These are phyloP conservation scores for Odontomachus brunneus DNA, from an alignment of 1,140 invertebrate species.

Conservation along the genomic window DNA sequence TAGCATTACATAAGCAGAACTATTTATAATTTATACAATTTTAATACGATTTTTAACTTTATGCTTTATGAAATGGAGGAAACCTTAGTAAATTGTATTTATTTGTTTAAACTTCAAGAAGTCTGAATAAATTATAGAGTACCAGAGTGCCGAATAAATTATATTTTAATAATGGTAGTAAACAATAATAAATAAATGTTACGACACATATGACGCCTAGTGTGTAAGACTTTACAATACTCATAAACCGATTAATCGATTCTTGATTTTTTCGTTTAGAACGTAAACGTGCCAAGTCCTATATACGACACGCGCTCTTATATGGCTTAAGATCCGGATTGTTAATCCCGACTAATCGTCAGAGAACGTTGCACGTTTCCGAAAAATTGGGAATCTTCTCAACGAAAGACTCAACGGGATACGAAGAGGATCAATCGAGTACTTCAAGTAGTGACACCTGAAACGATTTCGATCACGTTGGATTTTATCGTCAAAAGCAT, in stretches of 20 bases:
- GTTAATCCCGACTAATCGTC: constrained; percentile 55
- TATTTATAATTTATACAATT: no score
- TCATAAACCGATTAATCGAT: background rate
- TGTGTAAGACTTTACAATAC: no score
- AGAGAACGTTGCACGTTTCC: constrained; percentile 40
- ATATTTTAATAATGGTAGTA: no score
- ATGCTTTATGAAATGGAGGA: no score
- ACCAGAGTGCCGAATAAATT: no score
- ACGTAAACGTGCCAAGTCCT: constrained; percentile 48
- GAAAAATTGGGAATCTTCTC: background rate
- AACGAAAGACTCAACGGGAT: background rate
- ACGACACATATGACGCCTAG: no score
- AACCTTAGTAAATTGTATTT: no score
- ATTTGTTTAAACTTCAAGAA: no score
- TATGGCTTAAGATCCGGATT: constrained; percentile 66
- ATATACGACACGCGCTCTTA: constrained; percentile 60
- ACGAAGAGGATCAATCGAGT: background rate
- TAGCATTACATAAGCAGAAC: no score
- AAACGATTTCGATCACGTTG: constrained; percentile 1
- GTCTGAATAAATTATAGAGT: no score
- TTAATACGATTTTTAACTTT: no score
- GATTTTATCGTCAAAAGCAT: background rate
- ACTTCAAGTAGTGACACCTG: background rate
- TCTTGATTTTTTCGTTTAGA: background rate
- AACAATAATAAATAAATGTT: no score